Evolutionary conservation across 1,140 invertebrate species (phyloP), one percentile per base, ranked within the genome.

Genomic region (Lucilia cuprina): DNA sequence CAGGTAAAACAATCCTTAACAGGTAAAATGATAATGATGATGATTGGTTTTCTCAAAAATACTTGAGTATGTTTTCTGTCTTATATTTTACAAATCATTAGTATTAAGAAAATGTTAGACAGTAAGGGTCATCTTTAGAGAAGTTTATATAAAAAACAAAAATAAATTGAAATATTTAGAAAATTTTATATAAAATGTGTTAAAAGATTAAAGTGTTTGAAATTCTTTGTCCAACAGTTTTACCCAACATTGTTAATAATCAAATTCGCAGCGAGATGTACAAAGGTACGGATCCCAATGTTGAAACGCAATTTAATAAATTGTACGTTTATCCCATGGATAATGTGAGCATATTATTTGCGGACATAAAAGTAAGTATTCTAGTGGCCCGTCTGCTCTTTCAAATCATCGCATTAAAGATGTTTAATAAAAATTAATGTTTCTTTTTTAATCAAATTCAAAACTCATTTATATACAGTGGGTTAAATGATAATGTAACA

Each of bases 241-340:
- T 99, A 84, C 98, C 98, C 3, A 96, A 97, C 90, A 99, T 99
- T 91, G 96, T 99, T 74, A 91, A 91, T 80, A 90, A 90, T 83
- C 89, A 91, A 86, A 91, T 91, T 84, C 89, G 90, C 80, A 87
- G 87, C 83, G 90, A 91, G 87, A 91, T 91, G 90, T 91, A 91
- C 85, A 91, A 91, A 86, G 88, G 89, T 83, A 87, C 90, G 34
- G 89, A 91, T 86, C 88, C 89, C 21, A 89, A 87, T 13, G 89
- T 88, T 84, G 90, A 91, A 83, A 90, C 89, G 35, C 98, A 98
- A 90, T 99, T 99, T 91, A 98, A 99, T 89, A 97, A 99, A 89
- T 97, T 99, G 84, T 99, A 99, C 92, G 98, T 99, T 82, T 97
- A 99, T 91, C 94, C 97, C 77, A 98, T 99, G 90, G 96, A 99